Evolutionary conservation across 2,113 vertebrate genomes (phyloP), one percentile per base, ranked within the genome.

Genomic region (Plecturocebus donacophilus): DNA sequence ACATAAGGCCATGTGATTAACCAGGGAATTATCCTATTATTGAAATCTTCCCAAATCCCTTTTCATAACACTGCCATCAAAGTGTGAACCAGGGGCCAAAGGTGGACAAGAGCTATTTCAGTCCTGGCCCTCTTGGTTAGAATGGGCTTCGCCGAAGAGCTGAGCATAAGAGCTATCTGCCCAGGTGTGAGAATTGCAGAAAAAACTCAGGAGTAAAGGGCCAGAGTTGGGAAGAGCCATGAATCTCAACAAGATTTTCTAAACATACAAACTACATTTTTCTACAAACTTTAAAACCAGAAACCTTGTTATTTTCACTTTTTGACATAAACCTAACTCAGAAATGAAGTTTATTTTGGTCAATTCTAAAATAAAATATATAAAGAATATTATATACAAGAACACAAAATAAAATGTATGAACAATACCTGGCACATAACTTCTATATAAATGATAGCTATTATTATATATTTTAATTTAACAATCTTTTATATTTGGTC

Each of bases 351-450:
- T 77, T 56, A 94, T 40, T 95, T 75, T 32, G 35, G 58, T 16
- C 52, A 91, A 84, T 12, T 47, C 56, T 85, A 80, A 94, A 80
- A 52, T 83, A 93, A 81, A 91, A 73, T 87, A 54, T 52, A 77
- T 49, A 83, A n/a, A 40, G 56, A 90, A 87, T 23, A 54, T 40
- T 52, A 17, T 76, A 68, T 27, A 6, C 52, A 79, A 80, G 40
- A 88, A 79, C 25, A 88, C 4, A 76, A 76, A 82, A 13, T 25
- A 68, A 76, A 58, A 21, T 2, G 23, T 52, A 1, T 49, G 38
- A 30, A 80, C 25, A 87, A 45, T 64, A 8, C 12, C 42, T 77
- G 19, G 27, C 19, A 77, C 10, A 13, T 47, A 76, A 49, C n/a
- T 83, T 68, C 90, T 68, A 70, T 38, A 4, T 92, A 92, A 56